These are phyloP conservation scores for Tragelaphus oryx DNA, from an alignment of 2,797 vertebrate genomes.

Conservation along the genomic window DNA sequence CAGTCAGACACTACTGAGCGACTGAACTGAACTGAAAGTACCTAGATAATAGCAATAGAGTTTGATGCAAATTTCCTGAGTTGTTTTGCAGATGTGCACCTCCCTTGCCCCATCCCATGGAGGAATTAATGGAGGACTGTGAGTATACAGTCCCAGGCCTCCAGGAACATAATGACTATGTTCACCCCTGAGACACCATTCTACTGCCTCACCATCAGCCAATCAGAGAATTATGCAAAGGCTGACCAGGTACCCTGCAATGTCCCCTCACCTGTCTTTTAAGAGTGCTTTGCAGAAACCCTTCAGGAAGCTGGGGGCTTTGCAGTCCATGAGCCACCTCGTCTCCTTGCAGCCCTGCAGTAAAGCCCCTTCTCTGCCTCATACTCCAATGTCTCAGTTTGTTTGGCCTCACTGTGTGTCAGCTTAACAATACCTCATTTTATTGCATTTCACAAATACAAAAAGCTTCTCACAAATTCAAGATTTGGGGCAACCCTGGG, in stretches of 20 bases:
- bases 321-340: background rate
- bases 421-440: background rate
- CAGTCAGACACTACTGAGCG: background rate
- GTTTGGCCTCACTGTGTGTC: background rate
- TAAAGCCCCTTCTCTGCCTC: background rate
- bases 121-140: background rate
- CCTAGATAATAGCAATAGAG: background rate
- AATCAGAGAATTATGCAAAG: background rate
- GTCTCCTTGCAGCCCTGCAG: background rate
- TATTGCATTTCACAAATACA: background rate
- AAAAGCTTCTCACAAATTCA: background rate
- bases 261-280: background rate
- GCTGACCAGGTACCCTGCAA: background rate
- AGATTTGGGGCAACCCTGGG: background rate
- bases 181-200: background rate
- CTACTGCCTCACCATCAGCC: background rate
- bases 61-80: background rate
- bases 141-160: background rate
- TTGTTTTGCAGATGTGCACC: background rate
- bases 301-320: background rate
- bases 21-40: background rate
- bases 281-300: background rate
- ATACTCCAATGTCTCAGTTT: background rate
- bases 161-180: background rate
- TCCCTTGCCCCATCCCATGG: rapidly evolving